These are phyloP conservation scores for Ophioninae sp. DNA, from an alignment of 2,888 invertebrate genomes.

Conservation along the genomic window DNA sequence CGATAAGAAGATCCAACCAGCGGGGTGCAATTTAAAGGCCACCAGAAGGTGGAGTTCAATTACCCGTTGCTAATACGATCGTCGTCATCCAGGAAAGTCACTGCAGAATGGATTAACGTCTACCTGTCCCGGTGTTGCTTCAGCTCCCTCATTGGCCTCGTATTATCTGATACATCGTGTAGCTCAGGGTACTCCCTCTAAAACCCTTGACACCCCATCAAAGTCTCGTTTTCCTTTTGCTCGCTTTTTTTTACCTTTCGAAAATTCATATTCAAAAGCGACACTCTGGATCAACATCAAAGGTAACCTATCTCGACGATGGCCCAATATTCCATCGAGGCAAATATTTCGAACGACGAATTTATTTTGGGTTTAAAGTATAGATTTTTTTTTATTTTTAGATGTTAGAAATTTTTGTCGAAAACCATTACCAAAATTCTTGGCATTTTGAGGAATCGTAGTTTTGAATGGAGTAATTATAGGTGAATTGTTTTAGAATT, in stretches of 20 bases:
- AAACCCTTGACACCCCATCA: background rate
- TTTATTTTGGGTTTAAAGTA: too few species aligned
- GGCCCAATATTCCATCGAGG: background rate
- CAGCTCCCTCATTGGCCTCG: constrained; percentile 1
- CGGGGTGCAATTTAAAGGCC: constrained; percentile 32
- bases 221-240: background rate
- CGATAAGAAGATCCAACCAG: constrained; percentile 38
- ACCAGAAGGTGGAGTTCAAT: constrained; percentile 70
- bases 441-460: too few species aligned
- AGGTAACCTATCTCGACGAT: background rate
- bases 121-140: constrained; percentile 18
- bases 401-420: too few species aligned
- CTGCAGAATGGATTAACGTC: constrained; percentile 9
- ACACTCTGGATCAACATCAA: background rate
- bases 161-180: constrained; percentile 22
- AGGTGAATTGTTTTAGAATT: too few species aligned
- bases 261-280: background rate
- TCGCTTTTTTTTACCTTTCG: background rate
- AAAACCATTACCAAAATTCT: too few species aligned
- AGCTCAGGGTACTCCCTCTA: background rate
- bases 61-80: constrained; percentile 76
- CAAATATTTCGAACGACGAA: background rate
- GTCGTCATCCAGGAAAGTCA: constrained; percentile 57
- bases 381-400: too few species aligned
- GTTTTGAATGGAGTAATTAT: too few species aligned